Conservation (phyloP, 2,113 vertebrate species). For the Anolis carolinensis region DNA sequence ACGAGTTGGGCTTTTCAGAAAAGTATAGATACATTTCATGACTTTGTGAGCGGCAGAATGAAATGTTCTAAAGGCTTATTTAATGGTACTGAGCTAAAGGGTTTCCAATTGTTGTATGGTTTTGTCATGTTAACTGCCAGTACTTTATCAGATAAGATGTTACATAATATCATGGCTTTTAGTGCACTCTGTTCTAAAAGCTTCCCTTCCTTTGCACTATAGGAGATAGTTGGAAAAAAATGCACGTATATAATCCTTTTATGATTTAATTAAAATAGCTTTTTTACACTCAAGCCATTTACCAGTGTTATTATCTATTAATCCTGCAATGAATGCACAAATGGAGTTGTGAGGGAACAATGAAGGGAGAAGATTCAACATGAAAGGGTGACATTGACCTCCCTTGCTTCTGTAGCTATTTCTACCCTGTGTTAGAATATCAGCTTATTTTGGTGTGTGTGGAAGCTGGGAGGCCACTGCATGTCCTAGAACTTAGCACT, state of each 20-base stretch:
- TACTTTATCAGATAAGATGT: constrained; percentile 37
- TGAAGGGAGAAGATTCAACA: not conserved
- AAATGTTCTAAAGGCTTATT: not conserved
- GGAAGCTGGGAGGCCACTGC: too few species aligned
- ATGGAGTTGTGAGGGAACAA: not conserved
- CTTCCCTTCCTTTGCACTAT: constrained; percentile 2
- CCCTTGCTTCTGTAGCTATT: not conserved
- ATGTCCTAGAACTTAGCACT: too few species aligned
- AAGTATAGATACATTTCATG: not conserved
- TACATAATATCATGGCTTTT: not conserved
- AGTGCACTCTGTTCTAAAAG: constrained; percentile 28
- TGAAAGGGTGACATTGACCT: not conserved
- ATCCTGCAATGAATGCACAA: constrained; percentile 32
- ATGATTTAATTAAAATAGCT: constrained; percentile 40
- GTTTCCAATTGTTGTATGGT: not conserved
- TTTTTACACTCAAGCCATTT: constrained; percentile 34
- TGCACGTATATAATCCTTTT: constrained; percentile 49
- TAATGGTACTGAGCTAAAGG: not conserved
- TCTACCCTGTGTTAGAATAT: not conserved
- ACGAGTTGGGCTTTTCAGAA: not conserved
- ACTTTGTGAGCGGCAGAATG: not conserved
- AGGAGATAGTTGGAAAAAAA: constrained; percentile 31
- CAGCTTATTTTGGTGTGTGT: not conserved
- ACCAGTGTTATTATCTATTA: constrained; percentile 28
- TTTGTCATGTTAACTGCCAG: constrained; percentile 7